Conservation (phyloP, 2,113 vertebrate species). For the Macrotus californicus region DNA sequence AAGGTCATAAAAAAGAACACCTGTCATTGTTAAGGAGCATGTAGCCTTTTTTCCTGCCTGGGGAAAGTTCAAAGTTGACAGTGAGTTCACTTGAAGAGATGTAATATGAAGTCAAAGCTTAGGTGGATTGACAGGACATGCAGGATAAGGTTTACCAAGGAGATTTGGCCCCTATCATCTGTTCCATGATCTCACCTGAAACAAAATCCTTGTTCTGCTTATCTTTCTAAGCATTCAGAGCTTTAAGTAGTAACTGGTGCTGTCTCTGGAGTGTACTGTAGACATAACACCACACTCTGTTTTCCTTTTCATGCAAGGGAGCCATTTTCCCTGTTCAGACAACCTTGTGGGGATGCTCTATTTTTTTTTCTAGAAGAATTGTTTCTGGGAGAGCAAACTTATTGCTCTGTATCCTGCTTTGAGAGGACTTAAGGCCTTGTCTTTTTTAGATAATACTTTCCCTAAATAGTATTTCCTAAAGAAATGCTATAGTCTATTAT, state of each 20-base stretch:
- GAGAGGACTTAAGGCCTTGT: background rate
- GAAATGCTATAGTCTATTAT: background rate
- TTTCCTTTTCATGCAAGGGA: background rate
- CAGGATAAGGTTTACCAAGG: background rate
- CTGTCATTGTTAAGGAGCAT: slow-evolving; percentile 44
- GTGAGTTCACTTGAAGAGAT: slow-evolving; percentile 40
- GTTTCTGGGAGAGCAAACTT: background rate
- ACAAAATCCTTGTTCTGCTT: slow-evolving; percentile 32
- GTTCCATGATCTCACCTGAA: slow-evolving; percentile 52
- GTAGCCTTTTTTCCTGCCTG: background rate
- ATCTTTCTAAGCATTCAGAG: background rate
- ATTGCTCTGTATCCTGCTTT: background rate
- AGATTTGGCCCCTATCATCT: background rate
- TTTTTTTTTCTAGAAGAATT: background rate
- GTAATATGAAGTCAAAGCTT: slow-evolving; percentile 32
- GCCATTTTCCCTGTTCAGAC: background rate
- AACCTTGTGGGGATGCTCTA: background rate
- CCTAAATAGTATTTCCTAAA: background rate
- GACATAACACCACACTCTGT: background rate
- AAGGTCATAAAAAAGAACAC: slow-evolving; percentile 31
- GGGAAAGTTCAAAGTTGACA: slow-evolving; percentile 54
- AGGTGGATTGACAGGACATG: background rate
- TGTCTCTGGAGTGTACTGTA: background rate
- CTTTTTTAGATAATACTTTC: background rate
- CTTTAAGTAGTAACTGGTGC: background rate